phyloP scores from a whole-genome alignment of 2,888 invertebrate genomes.

The Adelognathus sp. region DNA sequence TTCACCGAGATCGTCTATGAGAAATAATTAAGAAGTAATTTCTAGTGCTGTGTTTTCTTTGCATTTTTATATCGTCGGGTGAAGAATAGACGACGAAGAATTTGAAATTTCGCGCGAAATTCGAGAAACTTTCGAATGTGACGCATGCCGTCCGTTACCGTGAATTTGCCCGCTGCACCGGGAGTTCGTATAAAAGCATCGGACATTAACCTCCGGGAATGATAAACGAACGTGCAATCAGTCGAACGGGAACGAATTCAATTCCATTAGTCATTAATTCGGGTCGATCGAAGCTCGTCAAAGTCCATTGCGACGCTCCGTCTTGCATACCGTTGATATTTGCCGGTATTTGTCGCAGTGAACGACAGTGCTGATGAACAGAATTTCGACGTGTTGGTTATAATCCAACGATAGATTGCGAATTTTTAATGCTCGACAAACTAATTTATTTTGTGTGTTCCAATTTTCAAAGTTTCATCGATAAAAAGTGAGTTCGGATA shows the following conservation, averaged over 20 bases:
- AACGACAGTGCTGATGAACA: too few relatives aligned
- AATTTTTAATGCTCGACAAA: too few relatives aligned
- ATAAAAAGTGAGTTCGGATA: too few relatives aligned
- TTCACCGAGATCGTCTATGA: too few relatives aligned
- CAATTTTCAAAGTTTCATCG: too few relatives aligned
- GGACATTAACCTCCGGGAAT: conserved; percentile 31
- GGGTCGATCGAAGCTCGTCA: conserved; percentile 23
- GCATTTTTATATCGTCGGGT: neutral
- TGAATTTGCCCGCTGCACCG: conserved; percentile 2
- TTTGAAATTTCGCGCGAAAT: neutral
- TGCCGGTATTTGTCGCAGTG: too few relatives aligned
- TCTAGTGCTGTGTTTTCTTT: too few relatives aligned
- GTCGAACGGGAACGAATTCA: conserved; percentile 31
- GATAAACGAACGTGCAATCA: conserved; percentile 31
- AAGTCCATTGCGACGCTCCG: conserved; percentile 6
- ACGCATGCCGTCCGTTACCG: neutral
- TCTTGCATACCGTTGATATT: too few relatives aligned
- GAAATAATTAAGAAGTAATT: neutral
- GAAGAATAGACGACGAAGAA: too few relatives aligned
- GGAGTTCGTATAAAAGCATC: neutral
- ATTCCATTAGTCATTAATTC: conserved; percentile 48
- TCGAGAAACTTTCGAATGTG: neutral
- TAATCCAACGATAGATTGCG: too few relatives aligned
- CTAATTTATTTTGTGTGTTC: too few relatives aligned
- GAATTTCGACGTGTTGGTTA: too few relatives aligned